Evolutionary conservation across 2,888 invertebrate species (phyloP).

Genomic region (Meiosimyza decipiens): DNA sequence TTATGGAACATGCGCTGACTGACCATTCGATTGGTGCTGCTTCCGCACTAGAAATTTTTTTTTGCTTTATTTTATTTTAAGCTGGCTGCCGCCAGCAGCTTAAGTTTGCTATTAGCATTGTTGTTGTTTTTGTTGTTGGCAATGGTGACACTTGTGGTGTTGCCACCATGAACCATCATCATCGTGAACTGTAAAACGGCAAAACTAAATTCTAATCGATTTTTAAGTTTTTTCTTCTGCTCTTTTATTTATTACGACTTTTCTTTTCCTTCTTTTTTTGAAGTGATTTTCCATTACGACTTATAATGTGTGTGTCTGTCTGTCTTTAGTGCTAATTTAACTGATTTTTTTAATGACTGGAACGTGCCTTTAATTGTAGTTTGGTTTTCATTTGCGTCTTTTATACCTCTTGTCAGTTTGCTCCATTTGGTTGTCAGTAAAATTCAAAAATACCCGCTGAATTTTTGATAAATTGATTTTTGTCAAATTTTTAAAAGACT

Average conservation of each 20-base stretch:
- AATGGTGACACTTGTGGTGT: neutral
- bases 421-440: no score
- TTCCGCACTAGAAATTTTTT: conserved; percentile 16
- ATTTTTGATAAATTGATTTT: no score
- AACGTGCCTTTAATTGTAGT: no score
- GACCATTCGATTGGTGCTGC: conserved; percentile 3
- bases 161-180: neutral
- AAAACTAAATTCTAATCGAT: conserved; percentile 1
- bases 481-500: no score
- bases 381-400: no score
- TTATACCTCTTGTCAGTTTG: no score
- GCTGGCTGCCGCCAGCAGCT: conserved; percentile 1
- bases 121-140: neutral
- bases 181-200: neutral
- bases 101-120: neutral
- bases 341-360: no score
- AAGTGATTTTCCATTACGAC: no score
- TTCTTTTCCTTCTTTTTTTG: neutral
- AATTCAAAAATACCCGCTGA: no score
- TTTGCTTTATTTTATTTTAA: neutral
- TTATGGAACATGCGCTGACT: neutral
- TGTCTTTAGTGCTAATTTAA: no score
- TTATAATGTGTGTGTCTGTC: no score
- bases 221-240: neutral
- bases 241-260: neutral